Conservation (phyloP, 2,113 vertebrate species). For the Osmerus mordax region DNA sequence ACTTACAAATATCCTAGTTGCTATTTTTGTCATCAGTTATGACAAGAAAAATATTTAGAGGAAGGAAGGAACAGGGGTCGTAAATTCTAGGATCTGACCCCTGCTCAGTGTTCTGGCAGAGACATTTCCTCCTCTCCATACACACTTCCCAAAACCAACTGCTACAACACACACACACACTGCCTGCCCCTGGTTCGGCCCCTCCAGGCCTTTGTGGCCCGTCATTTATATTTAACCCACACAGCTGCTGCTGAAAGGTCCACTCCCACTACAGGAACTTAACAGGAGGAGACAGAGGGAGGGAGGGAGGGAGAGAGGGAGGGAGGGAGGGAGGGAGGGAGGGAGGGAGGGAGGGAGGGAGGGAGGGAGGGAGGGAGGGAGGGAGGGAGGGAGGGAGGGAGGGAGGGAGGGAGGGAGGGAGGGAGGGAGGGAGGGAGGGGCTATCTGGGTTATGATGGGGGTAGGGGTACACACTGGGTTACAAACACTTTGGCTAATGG, state of each 20-base stretch:
- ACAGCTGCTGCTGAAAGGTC: conserved; percentile 67
- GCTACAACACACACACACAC: conserved; percentile 1
- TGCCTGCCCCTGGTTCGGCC: conserved; percentile 24
- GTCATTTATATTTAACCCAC: conserved; percentile 69
- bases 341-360: conserved; percentile 13
- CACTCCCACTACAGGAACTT: conserved; percentile 62
- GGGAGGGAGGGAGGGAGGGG: neutral
- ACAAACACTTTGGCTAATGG: conserved; percentile 21
- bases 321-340: conserved; percentile 4
- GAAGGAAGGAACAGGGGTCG: conserved; percentile 65
- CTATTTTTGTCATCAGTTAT: conserved; percentile 57
- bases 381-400: neutral
- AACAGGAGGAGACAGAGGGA: conserved; percentile 19
- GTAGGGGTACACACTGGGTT: neutral
- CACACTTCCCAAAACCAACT: neutral
- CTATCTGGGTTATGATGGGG: neutral
- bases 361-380: neutral
- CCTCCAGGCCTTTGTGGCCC: conserved; percentile 29
- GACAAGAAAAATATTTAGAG: conserved; percentile 65
- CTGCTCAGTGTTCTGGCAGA: conserved; percentile 40
- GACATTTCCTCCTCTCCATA: neutral
- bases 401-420: neutral
- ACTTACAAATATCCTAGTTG: conserved; percentile 15
- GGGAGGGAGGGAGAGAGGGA: conserved; percentile 11
- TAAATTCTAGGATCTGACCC: conserved; percentile 48